Percentiles rank a stretch among this genome's conserved stretches.
Conservation (phyloP, 2,888 invertebrate genomes). For the Meteorus colon region DNA sequence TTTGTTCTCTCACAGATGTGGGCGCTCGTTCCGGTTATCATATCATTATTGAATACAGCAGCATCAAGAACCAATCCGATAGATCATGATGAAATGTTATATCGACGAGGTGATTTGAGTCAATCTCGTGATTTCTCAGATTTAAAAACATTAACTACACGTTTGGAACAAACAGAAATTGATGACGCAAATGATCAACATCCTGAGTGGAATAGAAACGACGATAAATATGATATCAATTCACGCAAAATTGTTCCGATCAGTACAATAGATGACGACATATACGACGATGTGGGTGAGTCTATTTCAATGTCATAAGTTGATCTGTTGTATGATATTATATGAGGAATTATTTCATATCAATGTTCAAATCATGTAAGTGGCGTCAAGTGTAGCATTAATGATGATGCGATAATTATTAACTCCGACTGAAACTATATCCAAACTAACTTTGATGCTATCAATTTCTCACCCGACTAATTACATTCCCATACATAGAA, state of each 20-base stretch:
- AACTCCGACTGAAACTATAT: too few species aligned
- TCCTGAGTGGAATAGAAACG: slow-evolving; percentile 30
- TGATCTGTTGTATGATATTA: too few species aligned
- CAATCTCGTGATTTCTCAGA: slow-evolving; percentile 19
- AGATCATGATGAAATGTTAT: slow-evolving; percentile 39
- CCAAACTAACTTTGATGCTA: too few species aligned
- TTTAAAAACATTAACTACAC: slow-evolving; percentile 22
- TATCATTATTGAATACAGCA: slow-evolving; percentile 48
- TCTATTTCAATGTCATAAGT: not conserved
- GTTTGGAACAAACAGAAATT: slow-evolving; percentile 24
- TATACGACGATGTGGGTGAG: slow-evolving; percentile 41
- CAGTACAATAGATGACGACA: slow-evolving; percentile 26
- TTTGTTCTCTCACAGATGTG: slow-evolving; percentile 47
- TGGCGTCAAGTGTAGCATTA: too few species aligned
- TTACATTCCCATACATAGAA: too few species aligned
- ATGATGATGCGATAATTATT: too few species aligned
- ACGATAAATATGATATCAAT: slow-evolving; percentile 21
- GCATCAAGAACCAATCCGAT: slow-evolving; percentile 51
- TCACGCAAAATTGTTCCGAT: slow-evolving; percentile 24
- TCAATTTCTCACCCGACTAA: too few species aligned
- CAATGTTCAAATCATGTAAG: too few species aligned
- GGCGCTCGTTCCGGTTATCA: slow-evolving; percentile 45
- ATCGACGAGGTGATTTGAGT: slow-evolving; percentile 4
- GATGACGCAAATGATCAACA: slow-evolving; percentile 20
- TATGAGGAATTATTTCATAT: too few species aligned